Percentiles rank a stretch among this genome's conserved stretches.
These are phyloP conservation scores for Anguilla anguilla DNA, from an alignment of 2,797 vertebrate species.

Conservation along the genomic window DNA sequence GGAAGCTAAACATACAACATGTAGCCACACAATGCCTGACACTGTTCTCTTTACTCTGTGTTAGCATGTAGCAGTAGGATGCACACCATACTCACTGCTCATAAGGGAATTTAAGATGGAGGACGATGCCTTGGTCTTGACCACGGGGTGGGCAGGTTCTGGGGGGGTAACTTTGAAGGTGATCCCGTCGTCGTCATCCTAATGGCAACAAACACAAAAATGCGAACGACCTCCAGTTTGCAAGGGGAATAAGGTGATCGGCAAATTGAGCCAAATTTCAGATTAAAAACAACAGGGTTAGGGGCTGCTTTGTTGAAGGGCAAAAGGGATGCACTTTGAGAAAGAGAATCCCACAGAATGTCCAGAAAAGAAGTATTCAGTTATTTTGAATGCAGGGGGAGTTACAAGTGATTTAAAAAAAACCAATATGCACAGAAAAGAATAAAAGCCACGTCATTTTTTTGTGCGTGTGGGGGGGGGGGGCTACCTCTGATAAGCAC, in stretches of 20 bases:
- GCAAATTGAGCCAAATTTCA: not conserved
- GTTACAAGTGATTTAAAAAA: no score
- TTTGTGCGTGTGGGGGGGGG: not conserved
- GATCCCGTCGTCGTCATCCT: constrained; percentile 62
- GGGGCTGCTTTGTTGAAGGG: not conserved
- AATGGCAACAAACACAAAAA: constrained; percentile 7
- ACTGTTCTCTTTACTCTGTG: not conserved
- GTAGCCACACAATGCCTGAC: not conserved
- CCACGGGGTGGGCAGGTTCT: constrained; percentile 59
- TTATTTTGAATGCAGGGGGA: no score
- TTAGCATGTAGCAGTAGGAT: not conserved
- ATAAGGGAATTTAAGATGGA: constrained; percentile 88
- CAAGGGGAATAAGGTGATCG: not conserved
- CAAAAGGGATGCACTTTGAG: not conserved
- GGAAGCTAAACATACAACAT: not conserved
- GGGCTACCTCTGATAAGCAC: constrained; percentile 79
- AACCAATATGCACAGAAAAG: no score
- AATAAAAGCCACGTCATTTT: not conserved
- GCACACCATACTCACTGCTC: constrained; percentile 80
- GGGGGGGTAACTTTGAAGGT: constrained; percentile 41
- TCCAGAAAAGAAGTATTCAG: no score
- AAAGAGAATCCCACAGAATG: no score
- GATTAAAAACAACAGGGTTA: not conserved
- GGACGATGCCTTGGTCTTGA: constrained; percentile 75
- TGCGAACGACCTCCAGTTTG: not conserved